Evolutionary conservation across 1,140 invertebrate genomes (phyloP), one percentile per base, ranked within the genome.

Genomic region (Drosophila gunungcola): DNA sequence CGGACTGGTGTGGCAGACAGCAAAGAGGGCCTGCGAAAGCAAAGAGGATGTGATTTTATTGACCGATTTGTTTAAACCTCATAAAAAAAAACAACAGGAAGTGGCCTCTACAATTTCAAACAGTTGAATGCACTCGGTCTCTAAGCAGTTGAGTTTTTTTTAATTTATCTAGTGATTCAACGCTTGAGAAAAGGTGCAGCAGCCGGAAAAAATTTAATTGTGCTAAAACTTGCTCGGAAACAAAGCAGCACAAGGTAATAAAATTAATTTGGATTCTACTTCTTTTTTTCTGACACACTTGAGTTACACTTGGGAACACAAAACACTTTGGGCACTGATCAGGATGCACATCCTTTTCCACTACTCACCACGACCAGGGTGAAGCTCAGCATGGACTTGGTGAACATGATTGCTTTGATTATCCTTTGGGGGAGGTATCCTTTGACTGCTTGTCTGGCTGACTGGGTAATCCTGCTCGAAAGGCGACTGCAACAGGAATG

Each of bases 401-500:
- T 67, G 70, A 79, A 84, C 90, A 91, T 91, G 67, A 61, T 83
- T 27, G n/a, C 29, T 58, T 51, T 25, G 12, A 38, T 70, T 79
- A 60, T 61, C 55, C 68, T 78, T 42, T 67, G 29, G 38, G 34
- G 5, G 13, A 39, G 34, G 43, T 68, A 65, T 73, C 63, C 81
- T 80, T n/a, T 58, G 41, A 52, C 39, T 41, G 13, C 25, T 21
- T 70, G 48, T 16, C 34, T 27, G 25, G 13, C 56, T 72, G 41
- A 38, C 58, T 63, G 42, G 42, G 49, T 77, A 81, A 70, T 86
- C 83, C 83, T 86, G 80, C 61, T 65, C 74, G 79, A 72, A 72
- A 64, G 78, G 53, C 68, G 79, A 72, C 78, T 91, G 83, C 76
- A 91, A 91, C 90, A 91, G 90, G 90, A 91, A 85, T 91, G 90